Base-by-base conservation (phyloP, 2,888 invertebrate species). In the Agrotis segetum region DNA sequence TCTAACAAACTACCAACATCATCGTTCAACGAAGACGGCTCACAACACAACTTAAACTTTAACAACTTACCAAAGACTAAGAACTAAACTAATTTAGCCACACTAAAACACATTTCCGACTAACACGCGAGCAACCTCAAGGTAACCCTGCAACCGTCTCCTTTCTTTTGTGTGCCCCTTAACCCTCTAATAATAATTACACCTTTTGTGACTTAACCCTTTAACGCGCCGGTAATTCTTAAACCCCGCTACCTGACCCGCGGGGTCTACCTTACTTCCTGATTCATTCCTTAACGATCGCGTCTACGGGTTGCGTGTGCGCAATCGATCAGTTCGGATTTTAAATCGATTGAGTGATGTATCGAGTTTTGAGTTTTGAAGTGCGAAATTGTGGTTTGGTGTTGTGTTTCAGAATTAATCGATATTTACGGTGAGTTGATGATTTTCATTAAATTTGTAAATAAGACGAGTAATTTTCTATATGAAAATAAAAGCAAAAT, bases 161-260 rank as follows among this genome's bases (percentile, higher is more conserved):
- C 83, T 86, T 88, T 90, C 91, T 93, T 93, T 93, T 91, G 90
- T 91, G 78, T 85, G 88, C 87, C 87, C 91, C 90, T 93, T 93
- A 92, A 93, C 94, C 94, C 89, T 92, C 79, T 91, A 93, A 94
- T 94, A 95, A 95, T 94, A 95, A 95, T 92, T 92, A 93, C 88
- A 91, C 91, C 92, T 93, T 94, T 95, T 95, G 94, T 93, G 83
- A 89, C 92, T 93, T 95, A 96, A 96, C 96, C 96, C 96, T 94
- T 95, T 93, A 91, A 93, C 94, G 92, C 93, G 91, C 88, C 91
- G 89, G 89, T 94, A 93, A 94, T 94, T 95, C 95, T 95, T 94
- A 93, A 79, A 87, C 90, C 91, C 91, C 89, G 93, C 95, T 95
- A 96, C 96, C 96, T 96, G 96, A 96, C 95, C 95, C 92, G 84